A percentile compares a stretch with the other conserved stretches of the same genome.
Conservation (phyloP, 1,140 invertebrate genomes). For the Tetragonula clypearis region DNA sequence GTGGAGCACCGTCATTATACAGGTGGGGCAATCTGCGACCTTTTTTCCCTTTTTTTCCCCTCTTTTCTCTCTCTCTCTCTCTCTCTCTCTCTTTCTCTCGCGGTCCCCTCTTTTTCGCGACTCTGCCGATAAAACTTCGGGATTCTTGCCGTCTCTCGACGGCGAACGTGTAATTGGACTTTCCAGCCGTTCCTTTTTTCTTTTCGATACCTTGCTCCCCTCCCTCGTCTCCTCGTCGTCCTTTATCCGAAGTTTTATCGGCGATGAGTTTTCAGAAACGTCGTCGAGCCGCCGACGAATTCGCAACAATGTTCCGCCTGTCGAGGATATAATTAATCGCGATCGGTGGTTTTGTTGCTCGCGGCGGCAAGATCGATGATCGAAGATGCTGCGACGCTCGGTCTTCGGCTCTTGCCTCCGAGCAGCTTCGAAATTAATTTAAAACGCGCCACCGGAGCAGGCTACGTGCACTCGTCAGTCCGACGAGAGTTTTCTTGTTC, state of each 20-base stretch:
- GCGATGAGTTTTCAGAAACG: slow-evolving; percentile 17
- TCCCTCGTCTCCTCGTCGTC: not conserved
- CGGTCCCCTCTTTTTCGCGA: slow-evolving; percentile 34
- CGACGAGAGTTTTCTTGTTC: not conserved
- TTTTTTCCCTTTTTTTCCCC: not conserved
- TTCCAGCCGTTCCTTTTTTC: not conserved
- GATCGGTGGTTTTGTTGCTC: not conserved
- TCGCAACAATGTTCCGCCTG: not conserved
- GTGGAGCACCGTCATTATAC: slow-evolving; percentile 63
- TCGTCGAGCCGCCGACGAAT: not conserved
- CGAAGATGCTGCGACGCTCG: not conserved
- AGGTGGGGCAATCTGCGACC: slow-evolving; percentile 52
- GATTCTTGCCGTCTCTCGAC: slow-evolving; percentile 21
- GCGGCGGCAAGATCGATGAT: not conserved
- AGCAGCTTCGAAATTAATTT: not conserved
- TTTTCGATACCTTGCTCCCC: not conserved
- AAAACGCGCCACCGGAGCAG: not conserved
- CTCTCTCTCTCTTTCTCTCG: not conserved
- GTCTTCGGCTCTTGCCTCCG: not conserved
- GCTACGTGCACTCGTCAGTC: not conserved
- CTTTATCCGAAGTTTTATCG: not conserved
- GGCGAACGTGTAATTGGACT: slow-evolving; percentile 40
- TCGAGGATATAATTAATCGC: not conserved
- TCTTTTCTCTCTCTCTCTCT: not conserved
- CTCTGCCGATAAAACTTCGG: slow-evolving; percentile 41